Percentiles rank a stretch among this genome's conserved stretches.
These are phyloP conservation scores for Petrocephalus sullivani DNA, from an alignment of 2,797 vertebrate genomes.

Conservation along the genomic window DNA sequence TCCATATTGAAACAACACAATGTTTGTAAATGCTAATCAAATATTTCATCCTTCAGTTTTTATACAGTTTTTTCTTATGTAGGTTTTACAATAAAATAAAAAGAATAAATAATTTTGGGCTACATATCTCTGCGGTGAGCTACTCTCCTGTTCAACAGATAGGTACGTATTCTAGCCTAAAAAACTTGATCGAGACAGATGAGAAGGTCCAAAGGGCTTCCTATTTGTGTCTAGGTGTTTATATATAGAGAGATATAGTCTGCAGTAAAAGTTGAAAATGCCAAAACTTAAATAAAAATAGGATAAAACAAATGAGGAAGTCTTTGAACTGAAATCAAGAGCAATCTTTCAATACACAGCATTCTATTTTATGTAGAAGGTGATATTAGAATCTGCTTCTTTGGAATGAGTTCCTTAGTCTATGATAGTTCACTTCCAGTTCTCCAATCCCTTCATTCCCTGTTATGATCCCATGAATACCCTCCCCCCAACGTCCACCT, in stretches of 20 bases:
- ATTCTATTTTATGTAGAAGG: background rate
- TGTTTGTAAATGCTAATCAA: background rate
- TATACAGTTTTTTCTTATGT: background rate
- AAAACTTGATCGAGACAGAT: background rate
- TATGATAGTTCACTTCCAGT: too few relatives aligned
- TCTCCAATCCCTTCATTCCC: too few relatives aligned
- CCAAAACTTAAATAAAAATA: background rate
- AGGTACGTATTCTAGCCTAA: background rate
- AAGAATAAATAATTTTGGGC: background rate
- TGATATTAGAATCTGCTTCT: too few relatives aligned
- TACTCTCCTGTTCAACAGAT: background rate
- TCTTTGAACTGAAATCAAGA: background rate
- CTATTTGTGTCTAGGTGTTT: background rate
- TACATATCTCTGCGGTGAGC: background rate
- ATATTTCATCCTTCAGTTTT: background rate
- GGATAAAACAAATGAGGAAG: background rate
- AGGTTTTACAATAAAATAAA: background rate
- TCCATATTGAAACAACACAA: background rate
- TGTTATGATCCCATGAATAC: too few relatives aligned
- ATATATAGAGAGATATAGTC: background rate
- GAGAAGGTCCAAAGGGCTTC: background rate
- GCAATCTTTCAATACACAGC: background rate
- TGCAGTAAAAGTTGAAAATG: background rate
- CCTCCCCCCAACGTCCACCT: too few relatives aligned
- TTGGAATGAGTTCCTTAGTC: too few relatives aligned